phyloP scores from a whole-genome alignment of 37 sponge, comb jelly and placozoan genomes.

The Geodia barretti region DNA sequence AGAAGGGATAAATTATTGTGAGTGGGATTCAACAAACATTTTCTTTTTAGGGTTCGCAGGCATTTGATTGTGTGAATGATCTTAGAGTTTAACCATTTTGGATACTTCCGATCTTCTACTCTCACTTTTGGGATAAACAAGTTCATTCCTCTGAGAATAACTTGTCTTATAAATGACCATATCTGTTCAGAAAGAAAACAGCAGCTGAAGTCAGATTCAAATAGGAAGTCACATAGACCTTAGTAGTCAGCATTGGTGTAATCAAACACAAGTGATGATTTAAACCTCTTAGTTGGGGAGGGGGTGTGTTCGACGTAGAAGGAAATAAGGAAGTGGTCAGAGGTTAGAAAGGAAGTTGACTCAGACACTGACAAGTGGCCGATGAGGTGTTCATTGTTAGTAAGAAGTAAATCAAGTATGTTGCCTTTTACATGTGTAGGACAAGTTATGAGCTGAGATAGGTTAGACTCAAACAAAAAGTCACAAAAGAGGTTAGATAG shows the following conservation, averaged over 20 bases:
- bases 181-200: neutral
- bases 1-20: neutral
- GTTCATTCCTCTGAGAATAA: neutral
- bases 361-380: neutral
- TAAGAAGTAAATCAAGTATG: constrained; percentile 34
- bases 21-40: neutral
- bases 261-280: constrained; percentile 9
- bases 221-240: constrained; percentile 5
- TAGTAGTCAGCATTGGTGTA: constrained; percentile 29
- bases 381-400: neutral
- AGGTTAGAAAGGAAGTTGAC: neutral
- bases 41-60: constrained; percentile 1
- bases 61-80: constrained; percentile 1
- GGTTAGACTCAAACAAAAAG: constrained; percentile 19
- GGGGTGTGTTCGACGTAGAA: too few species aligned
- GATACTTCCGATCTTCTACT: neutral
- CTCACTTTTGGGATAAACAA: constrained; percentile 9
- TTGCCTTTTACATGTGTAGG: constrained; percentile 43
- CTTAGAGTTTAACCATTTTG: constrained; percentile 11
- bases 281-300: too few species aligned
- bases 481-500: constrained; percentile 15
- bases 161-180: constrained; percentile 5
- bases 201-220: neutral
- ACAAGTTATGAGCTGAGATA: constrained; percentile 19
- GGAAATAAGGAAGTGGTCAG: constrained; percentile 3